Evolutionary conservation across 1,140 invertebrate genomes (phyloP).

Genomic region (Wiebesia pumilae): DNA sequence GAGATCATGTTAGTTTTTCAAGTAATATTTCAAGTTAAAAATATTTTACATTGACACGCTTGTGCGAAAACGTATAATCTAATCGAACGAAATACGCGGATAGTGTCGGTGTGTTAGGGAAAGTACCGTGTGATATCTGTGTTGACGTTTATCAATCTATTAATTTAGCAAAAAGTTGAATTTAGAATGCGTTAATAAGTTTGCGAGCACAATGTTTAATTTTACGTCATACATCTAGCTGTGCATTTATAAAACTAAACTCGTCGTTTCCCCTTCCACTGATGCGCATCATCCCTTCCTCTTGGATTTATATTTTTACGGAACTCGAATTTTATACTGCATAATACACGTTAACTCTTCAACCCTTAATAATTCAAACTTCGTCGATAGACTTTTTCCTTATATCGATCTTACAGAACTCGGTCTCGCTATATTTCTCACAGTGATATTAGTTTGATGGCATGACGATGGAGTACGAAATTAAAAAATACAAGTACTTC

Average conservation of each 20-base stretch:
- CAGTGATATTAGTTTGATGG: neutral
- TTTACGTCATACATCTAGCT: neutral
- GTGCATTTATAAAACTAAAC: neutral
- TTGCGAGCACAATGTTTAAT: neutral
- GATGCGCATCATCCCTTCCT: neutral
- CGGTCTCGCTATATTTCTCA: neutral
- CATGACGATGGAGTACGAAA: slow-evolving; percentile 1
- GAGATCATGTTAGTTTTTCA: no score
- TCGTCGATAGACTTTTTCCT: neutral
- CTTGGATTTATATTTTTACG: neutral
- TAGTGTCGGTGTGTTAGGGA: no score
- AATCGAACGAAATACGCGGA: no score
- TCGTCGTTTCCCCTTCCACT: neutral
- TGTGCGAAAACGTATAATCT: no score
- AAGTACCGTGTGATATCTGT: no score
- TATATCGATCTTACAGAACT: neutral
- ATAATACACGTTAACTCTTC: neutral
- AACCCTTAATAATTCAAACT: neutral
- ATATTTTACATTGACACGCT: no score
- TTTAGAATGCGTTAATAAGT: neutral
- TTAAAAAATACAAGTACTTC: slow-evolving; percentile 11
- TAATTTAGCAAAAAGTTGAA: neutral
- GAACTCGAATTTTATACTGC: neutral
- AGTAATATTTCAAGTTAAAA: no score
- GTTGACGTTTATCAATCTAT: no score